Conservation (phyloP, 2,113 vertebrate species). For the Junco hyemalis region DNA sequence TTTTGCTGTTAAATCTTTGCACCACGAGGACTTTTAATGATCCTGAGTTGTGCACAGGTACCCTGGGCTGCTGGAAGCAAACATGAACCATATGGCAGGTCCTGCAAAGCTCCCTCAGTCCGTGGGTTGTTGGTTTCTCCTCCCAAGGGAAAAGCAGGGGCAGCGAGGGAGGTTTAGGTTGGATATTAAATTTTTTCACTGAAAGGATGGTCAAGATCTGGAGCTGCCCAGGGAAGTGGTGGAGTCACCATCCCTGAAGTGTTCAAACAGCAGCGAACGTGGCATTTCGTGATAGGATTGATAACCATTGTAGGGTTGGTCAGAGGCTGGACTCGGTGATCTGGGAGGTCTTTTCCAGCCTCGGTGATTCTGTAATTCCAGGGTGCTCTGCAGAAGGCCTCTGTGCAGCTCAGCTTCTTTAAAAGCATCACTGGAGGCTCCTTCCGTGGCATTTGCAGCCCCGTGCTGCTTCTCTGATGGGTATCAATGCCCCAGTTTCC, state of each 20-base stretch:
- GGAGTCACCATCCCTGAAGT: not conserved
- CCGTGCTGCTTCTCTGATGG: not conserved
- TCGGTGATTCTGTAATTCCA: rapidly evolving
- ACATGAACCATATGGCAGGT: rapidly evolving
- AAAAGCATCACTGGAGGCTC: not conserved
- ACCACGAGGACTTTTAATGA: not conserved
- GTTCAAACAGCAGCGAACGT: rapidly evolving
- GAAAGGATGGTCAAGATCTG: not conserved
- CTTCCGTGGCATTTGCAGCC: not conserved
- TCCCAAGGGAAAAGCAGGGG: not conserved
- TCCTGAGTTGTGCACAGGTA: not conserved
- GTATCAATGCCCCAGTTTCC: not conserved
- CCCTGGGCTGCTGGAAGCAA: not conserved
- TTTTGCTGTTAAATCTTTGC: not conserved
- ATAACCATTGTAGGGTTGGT: not conserved
- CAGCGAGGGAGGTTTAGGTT: not conserved
- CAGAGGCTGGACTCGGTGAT: rapidly evolving
- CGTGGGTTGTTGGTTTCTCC: rapidly evolving
- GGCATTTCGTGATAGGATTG: rapidly evolving
- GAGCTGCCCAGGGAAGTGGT: not conserved
- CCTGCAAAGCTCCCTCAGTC: not conserved
- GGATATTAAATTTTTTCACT: not conserved
- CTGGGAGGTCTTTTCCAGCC: not conserved
- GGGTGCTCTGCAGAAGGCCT: not conserved
- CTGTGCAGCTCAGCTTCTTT: not conserved